phyloP scores from a whole-genome alignment of 2,797 vertebrate species.

The Liasis olivaceus region DNA sequence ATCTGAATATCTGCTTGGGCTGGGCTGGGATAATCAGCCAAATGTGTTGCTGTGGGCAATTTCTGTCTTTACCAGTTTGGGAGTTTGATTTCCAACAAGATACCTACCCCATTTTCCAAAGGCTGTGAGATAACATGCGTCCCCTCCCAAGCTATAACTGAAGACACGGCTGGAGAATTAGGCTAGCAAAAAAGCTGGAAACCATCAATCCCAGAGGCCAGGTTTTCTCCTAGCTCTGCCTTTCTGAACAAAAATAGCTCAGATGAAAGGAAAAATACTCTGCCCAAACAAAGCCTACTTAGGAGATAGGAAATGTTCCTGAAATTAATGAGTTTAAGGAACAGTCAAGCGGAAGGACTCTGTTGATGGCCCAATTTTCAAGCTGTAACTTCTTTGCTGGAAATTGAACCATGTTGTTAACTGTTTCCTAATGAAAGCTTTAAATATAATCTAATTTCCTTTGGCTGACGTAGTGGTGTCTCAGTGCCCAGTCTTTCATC shows the following conservation, averaged over 20 bases:
- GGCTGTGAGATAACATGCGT: not conserved
- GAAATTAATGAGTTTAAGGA: constrained; percentile 7
- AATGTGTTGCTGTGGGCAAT: not conserved
- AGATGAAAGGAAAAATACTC: not conserved
- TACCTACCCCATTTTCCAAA: not conserved
- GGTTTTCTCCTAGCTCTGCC: not conserved
- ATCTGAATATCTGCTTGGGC: not conserved
- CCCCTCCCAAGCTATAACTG: not conserved
- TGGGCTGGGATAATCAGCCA: not conserved
- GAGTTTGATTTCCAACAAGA: not conserved
- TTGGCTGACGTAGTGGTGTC: not conserved
- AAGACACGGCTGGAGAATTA: not conserved
- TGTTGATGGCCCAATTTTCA: not conserved
- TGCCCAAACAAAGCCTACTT: not conserved
- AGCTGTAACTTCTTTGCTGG: not conserved
- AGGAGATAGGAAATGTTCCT: not conserved
- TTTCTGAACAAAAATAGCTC: not conserved
- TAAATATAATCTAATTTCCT: not conserved
- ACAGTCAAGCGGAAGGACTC: not conserved
- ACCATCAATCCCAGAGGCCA: not conserved
- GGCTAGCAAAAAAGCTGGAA: not conserved
- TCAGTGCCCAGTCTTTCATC: not conserved
- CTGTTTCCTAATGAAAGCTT: constrained; percentile 1
- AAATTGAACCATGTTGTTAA: not conserved
- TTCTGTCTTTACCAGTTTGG: not conserved